Evolutionary conservation across 2,888 invertebrate genomes (phyloP), one percentile per base, ranked within the genome.

Genomic region (Cephalotes varians): DNA sequence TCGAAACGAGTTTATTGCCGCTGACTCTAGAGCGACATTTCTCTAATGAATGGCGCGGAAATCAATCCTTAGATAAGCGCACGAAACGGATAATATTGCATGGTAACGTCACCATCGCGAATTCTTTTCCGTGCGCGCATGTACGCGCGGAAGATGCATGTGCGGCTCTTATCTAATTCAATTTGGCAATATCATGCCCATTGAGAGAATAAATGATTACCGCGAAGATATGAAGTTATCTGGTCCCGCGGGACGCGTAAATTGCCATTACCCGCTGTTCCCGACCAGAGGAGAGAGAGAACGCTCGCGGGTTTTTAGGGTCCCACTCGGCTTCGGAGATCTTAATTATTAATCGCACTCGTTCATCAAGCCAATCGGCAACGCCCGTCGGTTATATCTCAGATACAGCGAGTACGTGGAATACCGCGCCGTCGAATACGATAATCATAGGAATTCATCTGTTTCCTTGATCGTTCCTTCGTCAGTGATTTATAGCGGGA

Each of bases 141-240:
- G 80, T 91, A 88, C 90, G 86, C 85, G 73, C 72, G 82, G 83
- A 90, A 91, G 91, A 92, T 89, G 89, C 90, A 92, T 91, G 90
- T 91, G 91, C 85, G 44, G 18, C 77, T 91, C 91, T 93, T 94
- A 94, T 94, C 94, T 94, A 94, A 94, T 94, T 94, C 92, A 94
- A 94, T 94, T 94, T 94, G 90, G 93, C 91, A 94, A 94, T 94
- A 93, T 93, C 93, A 90, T 90, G 91, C 90, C 90, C 94, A 93
- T 93, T 93, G 92, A 92, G 93, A 92, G 93, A 94, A 93, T 94
- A 93, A 94, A 93, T 94, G 93, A 94, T 94, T 93, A 93, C 93
- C 91, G 92, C 85, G 91, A 87, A 94, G 94, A 94, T 94, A 94
- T 91, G 92, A 93, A 93, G 94, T 93, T 94, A 94, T 94, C 94